Evolutionary conservation across 2,113 vertebrate species (phyloP).

Genomic region (Sprattus sprattus): DNA sequence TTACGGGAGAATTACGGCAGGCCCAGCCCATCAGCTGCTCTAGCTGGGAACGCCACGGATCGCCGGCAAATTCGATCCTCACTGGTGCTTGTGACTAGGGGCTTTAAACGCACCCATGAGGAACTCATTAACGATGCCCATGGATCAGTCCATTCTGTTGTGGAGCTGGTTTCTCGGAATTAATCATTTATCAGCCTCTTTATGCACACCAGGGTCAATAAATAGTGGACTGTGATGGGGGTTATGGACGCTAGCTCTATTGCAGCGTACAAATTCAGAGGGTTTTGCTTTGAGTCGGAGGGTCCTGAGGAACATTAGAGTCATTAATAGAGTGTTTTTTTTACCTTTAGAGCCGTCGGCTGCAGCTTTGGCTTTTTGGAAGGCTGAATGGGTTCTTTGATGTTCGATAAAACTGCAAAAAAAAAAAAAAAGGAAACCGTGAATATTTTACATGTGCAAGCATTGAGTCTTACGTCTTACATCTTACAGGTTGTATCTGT

Average conservation of each 20-base stretch:
- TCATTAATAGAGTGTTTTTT: constrained; percentile 17
- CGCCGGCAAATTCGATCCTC: constrained; percentile 32
- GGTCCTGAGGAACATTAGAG: background rate
- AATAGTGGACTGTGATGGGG: constrained; percentile 12
- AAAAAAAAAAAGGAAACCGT: constrained; percentile 10
- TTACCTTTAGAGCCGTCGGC: constrained; percentile 80
- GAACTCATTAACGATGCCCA: constrained; percentile 49
- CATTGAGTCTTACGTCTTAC: constrained; percentile 3
- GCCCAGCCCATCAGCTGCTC: constrained; percentile 28
- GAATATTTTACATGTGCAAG: constrained; percentile 27
- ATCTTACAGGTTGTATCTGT: background rate
- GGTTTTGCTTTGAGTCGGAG: background rate
- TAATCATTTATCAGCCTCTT: constrained; percentile 45
- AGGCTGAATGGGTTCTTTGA: constrained; percentile 82
- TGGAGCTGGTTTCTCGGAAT: constrained; percentile 40
- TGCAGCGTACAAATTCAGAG: background rate
- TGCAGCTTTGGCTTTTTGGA: constrained; percentile 86
- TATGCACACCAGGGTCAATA: constrained; percentile 21
- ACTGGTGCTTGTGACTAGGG: constrained; percentile 23
- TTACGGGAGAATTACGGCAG: constrained; percentile 40
- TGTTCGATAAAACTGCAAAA: constrained; percentile 85
- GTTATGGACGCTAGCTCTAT: constrained; percentile 22
- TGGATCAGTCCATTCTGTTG: constrained; percentile 38
- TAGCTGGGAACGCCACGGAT: constrained; percentile 1
- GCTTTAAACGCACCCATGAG: constrained; percentile 51